Evolutionary conservation across 2,113 vertebrate species (phyloP), one percentile per base, ranked within the genome.

Genomic region (Aptenodytes forsteri): DNA sequence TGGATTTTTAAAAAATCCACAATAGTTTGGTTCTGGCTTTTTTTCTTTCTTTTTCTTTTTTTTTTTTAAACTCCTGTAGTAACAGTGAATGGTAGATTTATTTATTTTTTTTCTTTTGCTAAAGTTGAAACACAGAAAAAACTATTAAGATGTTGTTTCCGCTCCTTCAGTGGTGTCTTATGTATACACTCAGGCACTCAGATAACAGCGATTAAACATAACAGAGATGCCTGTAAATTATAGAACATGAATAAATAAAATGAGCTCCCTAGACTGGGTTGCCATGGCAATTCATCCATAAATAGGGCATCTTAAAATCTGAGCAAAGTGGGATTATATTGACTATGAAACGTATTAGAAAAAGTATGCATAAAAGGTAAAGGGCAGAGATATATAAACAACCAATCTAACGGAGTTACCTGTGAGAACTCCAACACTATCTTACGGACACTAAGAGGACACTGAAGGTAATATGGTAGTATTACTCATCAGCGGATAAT

Each of bases 71-170:
- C 46, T 83, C 80, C 70, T 78, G 73, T 77, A 91, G 38, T 91
- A 96, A 85, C 42, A 78, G 32, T 94, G 83, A 96, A 92, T 87
- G 73, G 95, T 92, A 72, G 36, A 89, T 85, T 91, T 92, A 71
- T 90, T 84, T 71, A 36, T 88, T 96, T 96, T 98, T 36, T 97
- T 98, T 93, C 96, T 98, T 98, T 99, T 99, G 98, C 98, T 99
- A 98, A 99, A 98, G 98, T 98, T 98, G 98, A 99, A 98, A 97
- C 42, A 93, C 62, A 91, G n/a, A 67, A 80, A 97, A 66, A 76
- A 80, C 34, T 97, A 54, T 90, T 93, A 93, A 81, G 73, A 42
- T 79, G 40, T 90, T 81, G 38, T 93, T 93, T 92, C 85, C 70
- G 77, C 93, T 97, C 83, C 90, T 97, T 90, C 71, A 96, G 87